Percentiles rank a stretch among this genome's conserved stretches.
Evolutionary conservation across 2,113 vertebrate species (phyloP).

Genomic region (Sylvietta virens): DNA sequence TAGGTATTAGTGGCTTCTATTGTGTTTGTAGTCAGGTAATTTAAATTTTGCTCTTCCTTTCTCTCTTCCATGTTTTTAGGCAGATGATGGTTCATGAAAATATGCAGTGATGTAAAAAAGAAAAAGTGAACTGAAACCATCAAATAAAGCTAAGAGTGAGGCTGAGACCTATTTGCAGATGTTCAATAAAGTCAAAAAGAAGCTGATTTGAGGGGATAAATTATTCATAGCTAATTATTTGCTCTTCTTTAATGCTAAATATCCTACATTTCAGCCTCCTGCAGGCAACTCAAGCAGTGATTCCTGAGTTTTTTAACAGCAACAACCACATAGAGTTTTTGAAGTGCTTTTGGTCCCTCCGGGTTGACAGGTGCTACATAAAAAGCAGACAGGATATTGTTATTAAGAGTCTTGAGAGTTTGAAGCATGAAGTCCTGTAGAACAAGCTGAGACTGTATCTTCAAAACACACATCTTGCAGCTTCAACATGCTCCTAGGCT

Average conservation of each 20-base stretch:
- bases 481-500: fast-evolving
- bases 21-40: neutral
- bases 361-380: constrained; percentile 57
- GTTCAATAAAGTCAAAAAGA: constrained; percentile 56
- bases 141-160: neutral
- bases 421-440: constrained; percentile 14
- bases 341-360: constrained; percentile 47
- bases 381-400: constrained; percentile 55
- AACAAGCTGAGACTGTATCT: constrained; percentile 34
- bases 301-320: constrained; percentile 35
- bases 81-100: neutral
- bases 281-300: constrained; percentile 54
- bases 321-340: constrained; percentile 32
- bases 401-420: constrained; percentile 37
- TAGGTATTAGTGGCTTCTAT: neutral
- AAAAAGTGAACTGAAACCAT: neutral
- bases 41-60: neutral
- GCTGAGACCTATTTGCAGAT: constrained; percentile 48
- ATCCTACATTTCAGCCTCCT: constrained; percentile 58
- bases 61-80: neutral
- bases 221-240: constrained; percentile 67
- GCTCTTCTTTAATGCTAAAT: constrained; percentile 61
- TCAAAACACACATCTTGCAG: neutral
- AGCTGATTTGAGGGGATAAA: constrained; percentile 61
- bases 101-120: neutral